Conservation (phyloP, 2,113 vertebrate species). For the Tachysurus vachellii region DNA sequence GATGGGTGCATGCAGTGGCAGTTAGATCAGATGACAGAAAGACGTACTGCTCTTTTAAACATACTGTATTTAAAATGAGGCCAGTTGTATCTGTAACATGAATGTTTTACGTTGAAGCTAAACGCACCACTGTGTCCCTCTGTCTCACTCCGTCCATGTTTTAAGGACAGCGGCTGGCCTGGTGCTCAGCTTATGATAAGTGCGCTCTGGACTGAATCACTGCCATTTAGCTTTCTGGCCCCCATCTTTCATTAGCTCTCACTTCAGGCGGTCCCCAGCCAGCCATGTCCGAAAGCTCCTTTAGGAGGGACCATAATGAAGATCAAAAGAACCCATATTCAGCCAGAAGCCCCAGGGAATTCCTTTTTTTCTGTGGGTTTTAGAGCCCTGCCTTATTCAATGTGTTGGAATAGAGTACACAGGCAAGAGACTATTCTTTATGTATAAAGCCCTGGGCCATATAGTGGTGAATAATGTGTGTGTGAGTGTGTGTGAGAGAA, state of each 20-base stretch:
- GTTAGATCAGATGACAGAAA: conserved; percentile 21
- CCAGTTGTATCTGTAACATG: not conserved
- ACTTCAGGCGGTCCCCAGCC: conserved; percentile 42
- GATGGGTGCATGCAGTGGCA: conserved; percentile 14
- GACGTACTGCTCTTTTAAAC: conserved; percentile 2
- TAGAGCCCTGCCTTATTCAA: conserved; percentile 59
- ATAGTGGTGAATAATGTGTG: not conserved
- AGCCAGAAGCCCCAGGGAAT: conserved; percentile 53
- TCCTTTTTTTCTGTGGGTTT: conserved; percentile 57
- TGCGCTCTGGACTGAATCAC: conserved; percentile 40
- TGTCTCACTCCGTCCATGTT: not conserved
- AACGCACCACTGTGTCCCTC: not conserved
- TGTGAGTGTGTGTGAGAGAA: conserved; percentile 5
- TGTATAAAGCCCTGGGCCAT: conserved; percentile 2
- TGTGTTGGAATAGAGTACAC: conserved; percentile 52
- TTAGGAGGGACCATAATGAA: conserved; percentile 63
- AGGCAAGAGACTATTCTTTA: conserved; percentile 52
- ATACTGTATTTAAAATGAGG: not conserved
- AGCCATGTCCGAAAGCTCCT: conserved; percentile 56
- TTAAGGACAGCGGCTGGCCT: conserved; percentile 14
- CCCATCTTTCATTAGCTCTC: conserved; percentile 45
- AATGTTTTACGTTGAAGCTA: not conserved
- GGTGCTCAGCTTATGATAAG: conserved; percentile 45
- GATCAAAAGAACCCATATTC: conserved; percentile 60
- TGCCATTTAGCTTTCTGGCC: conserved; percentile 48